phyloP scores from a whole-genome alignment of 2,888 invertebrate genomes.

The Silvanus unidentatus region DNA sequence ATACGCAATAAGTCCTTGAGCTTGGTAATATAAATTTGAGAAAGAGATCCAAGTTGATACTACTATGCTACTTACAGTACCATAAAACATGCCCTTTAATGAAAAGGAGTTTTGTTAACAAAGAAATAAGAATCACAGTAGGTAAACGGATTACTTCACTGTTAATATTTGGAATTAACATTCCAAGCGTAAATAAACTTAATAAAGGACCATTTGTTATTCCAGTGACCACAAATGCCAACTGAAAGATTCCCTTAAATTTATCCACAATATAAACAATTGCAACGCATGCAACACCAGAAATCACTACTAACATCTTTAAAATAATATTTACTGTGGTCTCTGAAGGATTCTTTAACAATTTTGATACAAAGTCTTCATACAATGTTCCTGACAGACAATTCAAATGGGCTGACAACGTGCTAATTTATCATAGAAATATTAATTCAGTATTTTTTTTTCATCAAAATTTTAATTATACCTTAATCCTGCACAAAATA shows the following conservation, averaged over 20 bases:
- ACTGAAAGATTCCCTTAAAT: constrained; percentile 62
- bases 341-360: constrained; percentile 50
- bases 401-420: constrained; percentile 57
- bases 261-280: constrained; percentile 60
- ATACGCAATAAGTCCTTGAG: background rate
- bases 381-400: constrained; percentile 57
- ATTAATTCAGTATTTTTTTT: too few species aligned
- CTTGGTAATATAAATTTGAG: background rate
- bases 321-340: constrained; percentile 52
- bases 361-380: constrained; percentile 56
- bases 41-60: background rate
- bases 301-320: constrained; percentile 47
- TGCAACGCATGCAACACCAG: constrained; percentile 67
- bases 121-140: too few species aligned
- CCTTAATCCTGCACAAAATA: constrained; percentile 68
- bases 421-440: constrained; percentile 46
- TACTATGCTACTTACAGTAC: background rate
- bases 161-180: constrained; percentile 60
- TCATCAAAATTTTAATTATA: constrained; percentile 24
- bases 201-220: constrained; percentile 60
- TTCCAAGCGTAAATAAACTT: constrained; percentile 61
- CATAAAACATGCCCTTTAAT: constrained; percentile 1
- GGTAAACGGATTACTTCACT: constrained; percentile 49
- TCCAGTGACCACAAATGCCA: constrained; percentile 58
- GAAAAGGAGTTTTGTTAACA: background rate